phyloP scores from a whole-genome alignment of 2,888 invertebrate genomes.

The Pycnomerus fuliginosus region DNA sequence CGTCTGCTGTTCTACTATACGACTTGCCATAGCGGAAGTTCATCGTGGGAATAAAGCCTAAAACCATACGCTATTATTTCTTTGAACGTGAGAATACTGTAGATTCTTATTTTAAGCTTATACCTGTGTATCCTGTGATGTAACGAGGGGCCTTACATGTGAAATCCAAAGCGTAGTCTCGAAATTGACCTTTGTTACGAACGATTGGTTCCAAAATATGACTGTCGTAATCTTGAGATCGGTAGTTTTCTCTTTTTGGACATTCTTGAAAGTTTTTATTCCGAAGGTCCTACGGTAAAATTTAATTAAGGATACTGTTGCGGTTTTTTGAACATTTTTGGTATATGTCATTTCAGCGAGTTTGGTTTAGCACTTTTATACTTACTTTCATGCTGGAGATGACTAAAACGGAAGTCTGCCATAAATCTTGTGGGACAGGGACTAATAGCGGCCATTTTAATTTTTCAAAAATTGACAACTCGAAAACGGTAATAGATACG shows the following conservation, averaged over 20 bases:
- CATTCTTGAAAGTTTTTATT: slow-evolving; percentile 54
- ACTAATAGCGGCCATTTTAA: too few species aligned
- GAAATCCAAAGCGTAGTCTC: slow-evolving; percentile 52
- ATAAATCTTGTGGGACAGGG: too few species aligned
- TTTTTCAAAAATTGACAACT: too few species aligned
- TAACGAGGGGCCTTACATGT: slow-evolving; percentile 57
- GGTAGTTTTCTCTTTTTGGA: slow-evolving; percentile 57
- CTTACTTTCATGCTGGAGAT: too few species aligned
- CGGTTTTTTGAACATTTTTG: too few species aligned
- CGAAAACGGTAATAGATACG: too few species aligned
- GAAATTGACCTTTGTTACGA: slow-evolving; percentile 42
- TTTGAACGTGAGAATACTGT: too few species aligned
- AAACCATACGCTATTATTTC: too few species aligned
- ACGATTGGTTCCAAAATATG: slow-evolving; percentile 39
- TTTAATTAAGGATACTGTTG: slow-evolving; percentile 1
- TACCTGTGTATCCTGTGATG: slow-evolving; percentile 70
- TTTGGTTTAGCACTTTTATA: too few species aligned
- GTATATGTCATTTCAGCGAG: too few species aligned
- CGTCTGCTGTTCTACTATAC: slow-evolving; percentile 60
- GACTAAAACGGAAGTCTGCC: too few species aligned
- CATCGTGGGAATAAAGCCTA: slow-evolving; percentile 68
- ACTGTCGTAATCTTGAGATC: slow-evolving; percentile 55
- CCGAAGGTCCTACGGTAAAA: slow-evolving; percentile 48
- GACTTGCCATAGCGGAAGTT: slow-evolving; percentile 65
- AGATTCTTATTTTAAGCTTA: too few species aligned